Evolutionary conservation across 2,888 invertebrate genomes (phyloP), one percentile per base, ranked within the genome.

Genomic region (Sepioteuthis lessoniana): DNA sequence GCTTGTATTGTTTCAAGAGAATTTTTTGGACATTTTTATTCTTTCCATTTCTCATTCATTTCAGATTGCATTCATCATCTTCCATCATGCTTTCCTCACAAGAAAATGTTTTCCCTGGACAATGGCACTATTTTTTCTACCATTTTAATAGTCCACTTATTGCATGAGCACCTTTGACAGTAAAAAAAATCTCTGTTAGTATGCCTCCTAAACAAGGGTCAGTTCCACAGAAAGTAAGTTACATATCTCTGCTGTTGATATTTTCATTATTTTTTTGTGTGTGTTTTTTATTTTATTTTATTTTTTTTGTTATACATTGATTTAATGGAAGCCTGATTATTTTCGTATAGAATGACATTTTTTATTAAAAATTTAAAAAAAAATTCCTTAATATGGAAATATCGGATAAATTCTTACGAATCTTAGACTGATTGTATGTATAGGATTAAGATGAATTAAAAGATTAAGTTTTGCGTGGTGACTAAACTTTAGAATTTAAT

Each of bases 21-120:
- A 0, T 76, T 76, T 76, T 76, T 76, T 10, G 31, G n/a, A n/a
- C n/a, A 76, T 76, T 35, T 76, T 76, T 76, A 76, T 76, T 16
- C 19, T 76, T 76, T 1, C 0, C n/a, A 35, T 76, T 76, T 76
- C 76, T 76, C 76, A 2, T 76, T 76, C 76, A 76, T 76, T 76
- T 76, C 76, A 76, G 76, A 76, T 35, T 76, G 76, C 76, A 76
- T 76, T 76, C 76, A n/a, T 76, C 76, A 76, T 76, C 76, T 76
- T 76, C 76, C 76, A 76, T 76, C 76, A 76, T 76, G 76, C 19
- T n/a, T 76, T 76, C 10, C 76, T n/a, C 76, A 76, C 76, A 76
- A 76, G 76, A 76, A 76, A 76, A 76, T n/a, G n/a, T 76, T 76
- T 76, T 19, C 76, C 76, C 76, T 35, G 76, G 76, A 76, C 76